phyloP scores from a whole-genome alignment of 1,140 invertebrate species.

The Diachasma alloeum region DNA sequence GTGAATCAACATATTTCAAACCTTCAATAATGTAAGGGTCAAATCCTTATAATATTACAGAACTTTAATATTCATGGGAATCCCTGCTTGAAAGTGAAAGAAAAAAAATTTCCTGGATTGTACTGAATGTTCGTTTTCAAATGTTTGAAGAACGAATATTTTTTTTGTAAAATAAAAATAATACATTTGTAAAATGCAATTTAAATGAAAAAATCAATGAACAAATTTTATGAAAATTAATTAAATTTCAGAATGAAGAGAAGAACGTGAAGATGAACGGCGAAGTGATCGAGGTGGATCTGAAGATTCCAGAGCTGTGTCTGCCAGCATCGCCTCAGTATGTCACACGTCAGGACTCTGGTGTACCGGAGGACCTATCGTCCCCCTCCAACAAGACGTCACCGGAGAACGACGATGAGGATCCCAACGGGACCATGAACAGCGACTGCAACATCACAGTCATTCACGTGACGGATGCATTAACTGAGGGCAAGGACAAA shows the following conservation, averaged over 20 bases:
- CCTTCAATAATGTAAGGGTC: too few relatives aligned
- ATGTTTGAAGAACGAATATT: too few relatives aligned
- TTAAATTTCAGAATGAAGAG: background rate
- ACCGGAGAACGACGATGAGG: conserved; percentile 34
- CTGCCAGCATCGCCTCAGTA: conserved; percentile 33
- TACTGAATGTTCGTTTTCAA: too few relatives aligned
- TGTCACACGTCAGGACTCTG: conserved; percentile 55
- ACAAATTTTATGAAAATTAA: too few relatives aligned
- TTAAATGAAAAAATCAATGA: too few relatives aligned
- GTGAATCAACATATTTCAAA: too few relatives aligned
- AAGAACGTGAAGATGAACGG: conserved; percentile 20
- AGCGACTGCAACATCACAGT: conserved; percentile 57
- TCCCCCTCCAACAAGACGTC: conserved; percentile 40
- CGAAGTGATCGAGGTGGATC: conserved; percentile 27
- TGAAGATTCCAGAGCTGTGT: background rate
- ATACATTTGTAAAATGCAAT: too few relatives aligned
- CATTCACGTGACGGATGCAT: conserved; percentile 46
- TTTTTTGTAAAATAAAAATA: too few relatives aligned
- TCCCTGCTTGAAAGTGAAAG: too few relatives aligned
- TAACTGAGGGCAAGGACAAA: conserved; percentile 55
- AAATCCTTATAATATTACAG: too few relatives aligned
- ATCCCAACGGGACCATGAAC: conserved; percentile 46
- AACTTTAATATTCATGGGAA: too few relatives aligned
- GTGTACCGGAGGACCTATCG: conserved; percentile 53
- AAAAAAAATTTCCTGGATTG: too few relatives aligned